phyloP scores from a whole-genome alignment of 2,888 invertebrate species.

The Brassicogethes aeneus region DNA sequence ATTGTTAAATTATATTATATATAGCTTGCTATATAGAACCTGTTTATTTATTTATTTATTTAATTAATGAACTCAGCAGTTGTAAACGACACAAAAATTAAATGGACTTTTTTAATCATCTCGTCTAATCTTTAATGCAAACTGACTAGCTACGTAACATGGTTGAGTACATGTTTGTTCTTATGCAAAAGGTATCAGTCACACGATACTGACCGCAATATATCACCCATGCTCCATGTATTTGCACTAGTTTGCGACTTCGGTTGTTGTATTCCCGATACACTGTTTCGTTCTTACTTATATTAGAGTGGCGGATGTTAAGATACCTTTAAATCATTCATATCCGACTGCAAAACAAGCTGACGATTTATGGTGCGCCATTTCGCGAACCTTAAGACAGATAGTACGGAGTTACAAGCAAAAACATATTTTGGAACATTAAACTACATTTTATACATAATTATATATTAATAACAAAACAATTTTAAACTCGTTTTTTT shows the following conservation, averaged over 20 bases:
- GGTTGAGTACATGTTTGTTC: neutral
- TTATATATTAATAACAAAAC: too few species aligned
- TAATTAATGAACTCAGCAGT: too few species aligned
- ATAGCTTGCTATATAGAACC: too few species aligned
- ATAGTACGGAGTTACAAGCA: too few species aligned
- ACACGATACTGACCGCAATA: constrained; percentile 14
- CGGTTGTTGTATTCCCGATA: constrained; percentile 11
- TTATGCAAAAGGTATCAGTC: constrained; percentile 7
- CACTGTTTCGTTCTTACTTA: constrained; percentile 17
- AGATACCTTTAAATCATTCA: constrained; percentile 32
- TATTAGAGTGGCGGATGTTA: constrained; percentile 26
- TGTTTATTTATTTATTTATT: too few species aligned
- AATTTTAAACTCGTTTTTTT: too few species aligned
- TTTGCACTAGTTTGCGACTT: constrained; percentile 18
- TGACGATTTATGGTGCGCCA: constrained; percentile 29
- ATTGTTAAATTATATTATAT: too few species aligned
- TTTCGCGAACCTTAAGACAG: constrained; percentile 10
- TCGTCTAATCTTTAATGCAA: neutral
- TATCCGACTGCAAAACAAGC: constrained; percentile 31
- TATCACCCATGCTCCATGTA: constrained; percentile 15
- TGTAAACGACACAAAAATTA: too few species aligned
- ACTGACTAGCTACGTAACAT: neutral
- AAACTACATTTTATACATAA: too few species aligned
- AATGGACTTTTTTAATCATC: too few species aligned
- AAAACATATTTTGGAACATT: too few species aligned